Conservation (phyloP, 2,888 invertebrate genomes). For the Trachelus iudaicus region DNA sequence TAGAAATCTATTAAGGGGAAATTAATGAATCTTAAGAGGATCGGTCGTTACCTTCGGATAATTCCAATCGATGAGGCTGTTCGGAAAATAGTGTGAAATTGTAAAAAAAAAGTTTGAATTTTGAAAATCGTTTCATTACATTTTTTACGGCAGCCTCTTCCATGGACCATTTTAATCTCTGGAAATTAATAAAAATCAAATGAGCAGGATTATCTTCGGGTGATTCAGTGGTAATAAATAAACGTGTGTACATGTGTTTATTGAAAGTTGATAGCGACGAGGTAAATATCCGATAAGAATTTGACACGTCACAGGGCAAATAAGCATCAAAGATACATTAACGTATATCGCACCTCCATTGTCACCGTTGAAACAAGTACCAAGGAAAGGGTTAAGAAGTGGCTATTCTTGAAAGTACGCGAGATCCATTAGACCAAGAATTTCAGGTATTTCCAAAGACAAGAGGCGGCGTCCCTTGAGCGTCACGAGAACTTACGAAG, state of each 20-base stretch:
- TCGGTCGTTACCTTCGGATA: too few species aligned
- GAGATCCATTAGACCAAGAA: constrained; percentile 33
- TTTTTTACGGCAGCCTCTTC: not conserved
- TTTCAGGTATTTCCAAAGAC: constrained; percentile 32
- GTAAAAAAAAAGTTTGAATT: too few species aligned
- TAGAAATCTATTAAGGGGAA: too few species aligned
- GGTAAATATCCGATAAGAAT: not conserved
- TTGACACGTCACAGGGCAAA: not conserved
- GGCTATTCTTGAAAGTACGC: not conserved
- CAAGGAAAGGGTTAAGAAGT: not conserved
- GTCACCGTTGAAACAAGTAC: not conserved
- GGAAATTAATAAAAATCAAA: too few species aligned
- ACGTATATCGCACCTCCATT: not conserved
- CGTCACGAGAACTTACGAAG: not conserved
- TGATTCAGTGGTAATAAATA: too few species aligned
- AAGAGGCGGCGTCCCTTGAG: constrained; percentile 10
- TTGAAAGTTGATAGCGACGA: not conserved
- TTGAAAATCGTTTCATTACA: too few species aligned
- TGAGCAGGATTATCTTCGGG: too few species aligned
- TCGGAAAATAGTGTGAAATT: too few species aligned
- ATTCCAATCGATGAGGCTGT: too few species aligned
- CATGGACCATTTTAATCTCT: not conserved
- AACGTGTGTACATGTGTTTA: not conserved
- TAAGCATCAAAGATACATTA: not conserved
- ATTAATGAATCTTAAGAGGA: too few species aligned